Evolutionary conservation across 1,140 invertebrate species (phyloP), one percentile per base, ranked within the genome.

Genomic region (Heliconius himera): DNA sequence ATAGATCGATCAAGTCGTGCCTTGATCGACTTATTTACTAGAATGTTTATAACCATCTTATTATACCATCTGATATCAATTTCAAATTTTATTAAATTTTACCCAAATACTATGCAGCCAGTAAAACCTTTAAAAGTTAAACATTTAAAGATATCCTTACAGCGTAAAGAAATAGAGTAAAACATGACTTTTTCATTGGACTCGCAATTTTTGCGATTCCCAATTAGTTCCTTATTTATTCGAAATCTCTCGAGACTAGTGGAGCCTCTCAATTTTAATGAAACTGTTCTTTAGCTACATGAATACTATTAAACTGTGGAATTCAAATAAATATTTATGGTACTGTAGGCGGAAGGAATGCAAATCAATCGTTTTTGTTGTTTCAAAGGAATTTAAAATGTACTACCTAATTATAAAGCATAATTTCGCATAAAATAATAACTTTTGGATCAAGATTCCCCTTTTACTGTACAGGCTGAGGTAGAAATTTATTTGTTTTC

Each of bases 151-250:
- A 20, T 51, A 22, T 56, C 3, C 54, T 72, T 72, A n/a, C 70
- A 26, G 20, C 29, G 20, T 16, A 76, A 29, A 26, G 26, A 29
- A 66, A 66, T 26, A 66, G 20, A 22, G 54, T 11, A 66, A 66
- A 66, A 66, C 9, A 66, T n/a, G 18, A 38, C n/a, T 56, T 29
- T 73, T 76, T 70, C 77, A 76, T 74, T 79, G 73, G 33, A 72
- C 11, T 82, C 77, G 77, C 76, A 82, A 86, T 83, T 81, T 82
- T 78, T 84, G 74, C 74, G 76, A 78, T 78, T 81, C 82, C 87
- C 84, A 88, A 88, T 88, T 87, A 88, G 83, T 88, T 84, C 82
- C 83, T 83, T 89, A 89, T 89, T 86, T 84, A 84, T 85, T 82
- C 82, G 77, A 86, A 81, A 85, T 84, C 82, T 83, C 79, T 81